Conservation (phyloP, 2,113 vertebrate genomes). For the Colistium nudipinnis region DNA sequence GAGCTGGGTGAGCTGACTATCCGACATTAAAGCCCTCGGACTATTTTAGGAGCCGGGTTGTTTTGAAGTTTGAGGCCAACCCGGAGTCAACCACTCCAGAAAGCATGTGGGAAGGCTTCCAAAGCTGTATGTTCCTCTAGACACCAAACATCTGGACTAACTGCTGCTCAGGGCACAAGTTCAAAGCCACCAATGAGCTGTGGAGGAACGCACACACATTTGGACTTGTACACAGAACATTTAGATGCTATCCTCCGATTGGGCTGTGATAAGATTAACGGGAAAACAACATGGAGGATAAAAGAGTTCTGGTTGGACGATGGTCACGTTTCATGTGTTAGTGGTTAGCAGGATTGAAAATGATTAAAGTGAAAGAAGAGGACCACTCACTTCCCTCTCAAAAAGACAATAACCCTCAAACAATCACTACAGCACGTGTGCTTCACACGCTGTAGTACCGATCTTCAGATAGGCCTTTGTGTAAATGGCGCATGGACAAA, state of each 20-base stretch:
- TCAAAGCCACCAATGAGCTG: slow-evolving; percentile 62
- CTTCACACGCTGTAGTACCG: slow-evolving; percentile 20
- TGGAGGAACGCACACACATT: slow-evolving; percentile 21
- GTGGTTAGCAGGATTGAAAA: slow-evolving; percentile 34
- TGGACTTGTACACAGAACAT: slow-evolving; percentile 7
- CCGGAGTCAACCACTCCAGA: slow-evolving; percentile 70
- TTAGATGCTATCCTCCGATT: slow-evolving; percentile 46
- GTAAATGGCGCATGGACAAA: slow-evolving; percentile 6
- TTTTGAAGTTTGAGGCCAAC: slow-evolving; percentile 73
- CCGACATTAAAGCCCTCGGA: slow-evolving; percentile 39
- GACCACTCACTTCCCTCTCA: slow-evolving; percentile 12
- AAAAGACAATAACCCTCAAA: slow-evolving; percentile 1
- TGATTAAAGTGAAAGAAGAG: slow-evolving; percentile 29
- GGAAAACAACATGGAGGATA: slow-evolving; percentile 38
- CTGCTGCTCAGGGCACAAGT: slow-evolving; percentile 57
- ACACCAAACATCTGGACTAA: slow-evolving; percentile 78
- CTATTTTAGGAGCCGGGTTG: slow-evolving; percentile 77
- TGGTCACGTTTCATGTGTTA: slow-evolving; percentile 33
- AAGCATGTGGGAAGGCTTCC: slow-evolving; percentile 77
- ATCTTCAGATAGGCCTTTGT: slow-evolving; percentile 11
- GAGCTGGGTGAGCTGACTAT: slow-evolving; percentile 32
- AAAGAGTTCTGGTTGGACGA: slow-evolving; percentile 20
- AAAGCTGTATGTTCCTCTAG: slow-evolving; percentile 71
- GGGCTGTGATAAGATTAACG: slow-evolving; percentile 41
- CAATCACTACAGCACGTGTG: slow-evolving; percentile 17